These are phyloP conservation scores for Hypena proboscidalis DNA, from an alignment of 2,888 invertebrate species.

Conservation along the genomic window DNA sequence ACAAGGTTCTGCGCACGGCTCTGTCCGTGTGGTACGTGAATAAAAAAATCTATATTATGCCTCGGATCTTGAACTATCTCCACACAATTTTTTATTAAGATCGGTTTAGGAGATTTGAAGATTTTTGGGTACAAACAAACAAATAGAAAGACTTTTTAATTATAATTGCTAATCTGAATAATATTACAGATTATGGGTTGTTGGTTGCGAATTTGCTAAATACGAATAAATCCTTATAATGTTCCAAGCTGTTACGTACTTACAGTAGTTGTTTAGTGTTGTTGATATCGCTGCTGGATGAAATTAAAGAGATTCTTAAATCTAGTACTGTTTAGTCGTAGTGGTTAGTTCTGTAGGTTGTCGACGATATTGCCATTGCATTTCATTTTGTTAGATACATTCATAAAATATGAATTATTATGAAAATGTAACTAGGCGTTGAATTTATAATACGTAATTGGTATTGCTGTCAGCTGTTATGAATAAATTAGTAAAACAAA, in stretches of 20 bases:
- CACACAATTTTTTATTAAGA: too few relatives aligned
- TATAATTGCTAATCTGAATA: too few relatives aligned
- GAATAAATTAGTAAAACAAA: constrained; percentile 9
- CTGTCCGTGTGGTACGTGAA: too few relatives aligned
- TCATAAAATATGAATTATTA: constrained; percentile 15
- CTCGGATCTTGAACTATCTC: too few relatives aligned
- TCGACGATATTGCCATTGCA: constrained; percentile 43
- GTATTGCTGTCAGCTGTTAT: constrained; percentile 10
- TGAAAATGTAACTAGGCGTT: constrained; percentile 31
- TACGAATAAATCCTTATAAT: too few relatives aligned
- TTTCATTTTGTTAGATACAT: constrained; percentile 24
- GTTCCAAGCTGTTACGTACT: constrained; percentile 21
- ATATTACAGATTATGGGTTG: too few relatives aligned
- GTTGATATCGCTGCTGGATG: constrained; percentile 10
- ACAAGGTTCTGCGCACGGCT: too few relatives aligned
- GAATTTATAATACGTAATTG: constrained; percentile 16
- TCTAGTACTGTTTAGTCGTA: constrained; percentile 20
- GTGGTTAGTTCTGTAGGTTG: constrained; percentile 9
- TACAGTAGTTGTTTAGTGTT: constrained; percentile 22
- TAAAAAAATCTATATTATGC: too few relatives aligned
- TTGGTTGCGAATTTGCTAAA: too few relatives aligned
- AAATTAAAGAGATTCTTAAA: constrained; percentile 15
- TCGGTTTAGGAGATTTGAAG: too few relatives aligned
- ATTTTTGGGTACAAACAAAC: too few relatives aligned
- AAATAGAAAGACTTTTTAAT: too few relatives aligned